Evolutionary conservation across 2,797 vertebrate species (phyloP), one percentile per base, ranked within the genome.

Genomic region (Choloepus didactylus): DNA sequence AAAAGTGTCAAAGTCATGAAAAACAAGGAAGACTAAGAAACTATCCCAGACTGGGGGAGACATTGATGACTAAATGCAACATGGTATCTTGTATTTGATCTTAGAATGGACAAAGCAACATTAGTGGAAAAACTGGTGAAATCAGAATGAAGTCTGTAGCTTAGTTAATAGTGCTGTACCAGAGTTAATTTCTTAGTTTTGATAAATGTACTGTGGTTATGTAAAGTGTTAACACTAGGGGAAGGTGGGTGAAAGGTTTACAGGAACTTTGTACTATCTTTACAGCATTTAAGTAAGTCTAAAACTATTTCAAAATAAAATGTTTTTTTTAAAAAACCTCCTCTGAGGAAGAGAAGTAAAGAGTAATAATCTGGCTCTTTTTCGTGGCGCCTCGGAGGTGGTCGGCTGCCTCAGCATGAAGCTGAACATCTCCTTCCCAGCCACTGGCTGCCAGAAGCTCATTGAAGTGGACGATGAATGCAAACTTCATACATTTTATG

Each of bases 291-390:
- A 31, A 59, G 1, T 79, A 44, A 66, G 15, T 64, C 14, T 70
- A 38, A 75, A 87, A 64, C 66, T 38, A 66, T 29, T 56, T 38
- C 25, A 88, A 70, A 94, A 69, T 76, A 31, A 35, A 83, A 8
- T 41, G 19, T 3, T 56, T 73, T 41, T 85, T 76, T 9, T 83
- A 19, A 16, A 9, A 31, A 29, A 49, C 8, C 2, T 87, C 16
- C n/a, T 95, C 62, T 73, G 46, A 94, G 56, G 92, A 95, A 86
- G 25, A 54, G 29, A 93, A 93, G 31, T 44, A 73, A 67, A 93
- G n/a, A 35, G 25, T 70, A 83, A 35, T 35, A 35, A 35, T 35
- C 35, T 35, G 35, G 35, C 35, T 35, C 35, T 35, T 35, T 35
- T 35, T 35, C 35, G 35, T 35, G 35, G 35, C 2, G 35, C 35